A percentile compares a stretch with the other conserved stretches of the same genome.
These are phyloP conservation scores for Homarus americanus DNA, from an alignment of 1,140 invertebrate genomes.

Conservation along the genomic window DNA sequence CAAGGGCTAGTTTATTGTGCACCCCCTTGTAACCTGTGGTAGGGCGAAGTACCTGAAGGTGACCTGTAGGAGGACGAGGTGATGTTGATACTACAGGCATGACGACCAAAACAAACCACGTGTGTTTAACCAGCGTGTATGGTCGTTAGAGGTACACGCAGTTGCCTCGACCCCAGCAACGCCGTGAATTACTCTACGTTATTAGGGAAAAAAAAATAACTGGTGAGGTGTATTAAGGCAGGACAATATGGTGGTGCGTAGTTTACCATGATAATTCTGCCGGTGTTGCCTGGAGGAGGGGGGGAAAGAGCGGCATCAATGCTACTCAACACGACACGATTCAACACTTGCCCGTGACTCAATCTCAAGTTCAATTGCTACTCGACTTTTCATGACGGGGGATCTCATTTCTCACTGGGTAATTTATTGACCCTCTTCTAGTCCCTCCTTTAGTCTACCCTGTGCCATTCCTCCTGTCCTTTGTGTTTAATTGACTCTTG, in stretches of 20 bases:
- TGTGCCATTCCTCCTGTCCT: constrained; percentile 38
- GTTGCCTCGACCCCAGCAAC: too few relatives aligned
- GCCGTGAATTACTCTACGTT: background rate
- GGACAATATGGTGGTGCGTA: background rate
- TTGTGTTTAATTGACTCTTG: constrained; percentile 73
- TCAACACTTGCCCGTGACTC: constrained; percentile 33
- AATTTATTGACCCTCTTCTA: constrained; percentile 35
- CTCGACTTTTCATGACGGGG: constrained; percentile 32
- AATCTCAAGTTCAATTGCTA: constrained; percentile 58
- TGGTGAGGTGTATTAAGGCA: background rate
- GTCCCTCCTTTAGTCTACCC: constrained; percentile 50
- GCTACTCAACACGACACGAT: background rate
- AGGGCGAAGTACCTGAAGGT: too few relatives aligned
- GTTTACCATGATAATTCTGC: constrained; percentile 12
- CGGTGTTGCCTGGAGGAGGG: background rate
- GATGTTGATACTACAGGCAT: too few relatives aligned
- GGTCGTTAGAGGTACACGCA: too few relatives aligned
- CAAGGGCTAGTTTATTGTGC: too few relatives aligned
- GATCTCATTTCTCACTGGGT: constrained; percentile 45
- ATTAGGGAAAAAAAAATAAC: background rate
- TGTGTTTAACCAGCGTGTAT: too few relatives aligned
- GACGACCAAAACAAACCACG: too few relatives aligned
- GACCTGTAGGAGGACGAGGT: too few relatives aligned
- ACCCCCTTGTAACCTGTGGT: too few relatives aligned
- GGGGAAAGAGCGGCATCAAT: background rate